Evolutionary conservation across 2,797 vertebrate genomes (phyloP).

Genomic region (Tarsius wallacei): DNA sequence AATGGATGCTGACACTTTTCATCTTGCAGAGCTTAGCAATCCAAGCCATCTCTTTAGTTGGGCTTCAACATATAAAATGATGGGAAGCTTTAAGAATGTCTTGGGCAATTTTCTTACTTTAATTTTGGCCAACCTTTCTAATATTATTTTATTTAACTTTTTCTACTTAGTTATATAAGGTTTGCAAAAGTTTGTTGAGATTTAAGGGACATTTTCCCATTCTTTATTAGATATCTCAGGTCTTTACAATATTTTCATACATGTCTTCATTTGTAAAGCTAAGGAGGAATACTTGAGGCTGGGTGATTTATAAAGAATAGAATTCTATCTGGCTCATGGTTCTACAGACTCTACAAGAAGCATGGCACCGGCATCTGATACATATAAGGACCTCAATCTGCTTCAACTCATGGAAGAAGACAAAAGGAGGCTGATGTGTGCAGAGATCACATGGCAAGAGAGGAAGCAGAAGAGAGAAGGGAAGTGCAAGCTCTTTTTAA

Average conservation of each 20-base stretch:
- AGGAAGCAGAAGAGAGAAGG: background rate
- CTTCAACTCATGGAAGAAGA: background rate
- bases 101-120: constrained; percentile 30
- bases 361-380: background rate
- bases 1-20: constrained; percentile 59
- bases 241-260: background rate
- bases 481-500: background rate
- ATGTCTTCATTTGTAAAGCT: background rate
- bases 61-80: constrained; percentile 31
- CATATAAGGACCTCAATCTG: background rate
- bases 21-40: constrained; percentile 48
- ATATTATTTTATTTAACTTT: background rate
- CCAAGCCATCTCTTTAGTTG: constrained; percentile 50
- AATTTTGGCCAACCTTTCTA: background rate
- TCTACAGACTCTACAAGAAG: background rate
- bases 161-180: background rate
- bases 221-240: background rate
- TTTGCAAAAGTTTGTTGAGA: background rate
- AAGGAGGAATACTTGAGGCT: background rate
- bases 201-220: background rate
- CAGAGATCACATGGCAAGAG: background rate
- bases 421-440: background rate
- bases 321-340: background rate
- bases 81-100: background rate
- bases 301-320: background rate